Base-by-base conservation (phyloP, 2,888 invertebrate species). In the Polietes domitor region DNA sequence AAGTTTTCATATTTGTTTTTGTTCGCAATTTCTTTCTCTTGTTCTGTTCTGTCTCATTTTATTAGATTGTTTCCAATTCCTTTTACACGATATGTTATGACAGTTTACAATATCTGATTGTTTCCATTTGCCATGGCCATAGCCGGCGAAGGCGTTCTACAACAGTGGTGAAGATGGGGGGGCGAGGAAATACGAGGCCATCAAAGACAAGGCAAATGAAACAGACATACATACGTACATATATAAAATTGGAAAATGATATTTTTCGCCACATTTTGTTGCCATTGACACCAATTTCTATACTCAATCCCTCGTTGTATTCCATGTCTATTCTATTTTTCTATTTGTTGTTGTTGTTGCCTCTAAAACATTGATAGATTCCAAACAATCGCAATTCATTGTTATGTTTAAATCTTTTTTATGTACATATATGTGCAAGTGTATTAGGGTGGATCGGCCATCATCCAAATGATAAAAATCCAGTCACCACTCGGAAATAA, bases 251-350 rank as follows among this genome's bases (percentile, higher is more conserved):
- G 74, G 74, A 71, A 53, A 82, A 76, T 71, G 58, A 63, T 58
- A 68, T 79, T 71, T 77, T 21, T 41, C 43, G 65, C 58, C 63
- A 73, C 78, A 68, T 58, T 82, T 78, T 53, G 78, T 68, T 53
- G 76, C 71, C 76, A 80, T 84, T 78, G 81, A 84, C 81, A 81
- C 80, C 81, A 78, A 73, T 73, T 73, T 43, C 17, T 15, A 15
- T 15, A 1, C 24, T 68, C 24, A 43, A 43, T 24, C 21, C n/a
- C 21, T 24, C 12, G 17, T 55, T 6, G 12, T 32, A 26, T 50
- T 26, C 7, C 15, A 26, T 68, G 1, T 55, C 15, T 50, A n/a
- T 19, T 53, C 15, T 15, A 15, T 21, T 55, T 32, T 41, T 15
- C 41, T 24, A 17, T n/a, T n/a, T 77, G n/a, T 24, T 73, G 12